Percentiles rank a stretch among this genome's conserved stretches.
Evolutionary conservation across 2,888 invertebrate genomes (phyloP).

Genomic region (Copidosoma aretas): DNA sequence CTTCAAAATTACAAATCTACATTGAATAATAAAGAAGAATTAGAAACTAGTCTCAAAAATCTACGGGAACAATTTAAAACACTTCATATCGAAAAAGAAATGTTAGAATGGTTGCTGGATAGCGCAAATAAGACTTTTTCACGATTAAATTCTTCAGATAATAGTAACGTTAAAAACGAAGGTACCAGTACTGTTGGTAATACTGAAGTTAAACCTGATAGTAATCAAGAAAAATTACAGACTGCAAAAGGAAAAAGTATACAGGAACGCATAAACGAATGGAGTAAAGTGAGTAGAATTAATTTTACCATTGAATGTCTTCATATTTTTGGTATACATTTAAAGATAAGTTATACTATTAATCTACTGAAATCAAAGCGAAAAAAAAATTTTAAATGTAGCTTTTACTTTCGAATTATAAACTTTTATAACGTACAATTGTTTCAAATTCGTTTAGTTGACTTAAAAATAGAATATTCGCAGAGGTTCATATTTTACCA

Average conservation of each 20-base stretch:
- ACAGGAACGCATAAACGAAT: not conserved
- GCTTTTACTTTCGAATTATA: not conserved
- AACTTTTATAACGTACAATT: too few species aligned
- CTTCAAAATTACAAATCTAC: not conserved
- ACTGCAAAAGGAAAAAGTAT: not conserved
- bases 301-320: not conserved
- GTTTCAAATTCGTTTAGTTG: too few species aligned
- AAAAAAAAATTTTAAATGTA: not conserved
- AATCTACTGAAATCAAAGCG: not conserved
- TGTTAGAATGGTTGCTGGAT: not conserved
- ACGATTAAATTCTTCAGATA: not conserved
- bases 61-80: not conserved
- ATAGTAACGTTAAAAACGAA: too few species aligned
- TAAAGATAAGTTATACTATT: not conserved
- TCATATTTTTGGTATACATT: not conserved
- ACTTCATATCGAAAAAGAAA: not conserved
- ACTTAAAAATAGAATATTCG: too few species aligned
- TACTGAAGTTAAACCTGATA: not conserved
- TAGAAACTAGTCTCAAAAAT: not conserved
- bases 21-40: not conserved
- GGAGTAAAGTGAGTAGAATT: not conserved
- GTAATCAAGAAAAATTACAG: not conserved
- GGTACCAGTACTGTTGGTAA: too few species aligned
- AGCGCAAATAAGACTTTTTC: not conserved
- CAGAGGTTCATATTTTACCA: too few species aligned